Evolutionary conservation across 2,113 vertebrate species (phyloP), one percentile per base, ranked within the genome.

Genomic region (Donacobius atricapilla): DNA sequence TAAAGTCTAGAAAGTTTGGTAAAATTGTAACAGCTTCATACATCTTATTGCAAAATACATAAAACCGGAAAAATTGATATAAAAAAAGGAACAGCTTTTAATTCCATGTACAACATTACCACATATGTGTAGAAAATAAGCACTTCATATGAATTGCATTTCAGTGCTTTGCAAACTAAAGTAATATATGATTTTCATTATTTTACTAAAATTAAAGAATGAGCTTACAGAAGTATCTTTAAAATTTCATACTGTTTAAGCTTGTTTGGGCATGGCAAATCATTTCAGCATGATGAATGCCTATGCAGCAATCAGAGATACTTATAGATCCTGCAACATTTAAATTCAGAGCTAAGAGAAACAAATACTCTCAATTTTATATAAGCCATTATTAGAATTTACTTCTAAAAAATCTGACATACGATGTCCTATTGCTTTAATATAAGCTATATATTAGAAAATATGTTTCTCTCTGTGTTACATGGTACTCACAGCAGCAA

Each of bases 141-240:
- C 53, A 56, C 64, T 97, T 90, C 37, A 10, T 91, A 93, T 92
- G 94, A 97, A 94, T 96, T 97, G 97, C 89, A 95, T 94, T 97
- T 97, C 96, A 82, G 39, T 86, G 84, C 94, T 97, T 97, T 83
- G 92, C 91, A 95, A 97, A 95, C 93, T 80, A 77, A 86, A 95
- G 83, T 98, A 98, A 98, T 97, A 97, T 97, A 98, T 98, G 97
- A 7, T 97, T 98, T 98, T 98, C 97, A 98, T 98, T 98, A 98
- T 96, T 98, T 97, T 95, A 89, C 91, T 97, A 97, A 97, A 98
- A 98, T 95, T 97, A 98, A 97, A 95, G 82, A 97, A 97, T 83
- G 95, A 75, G 83, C 86, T 97, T 90, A 94, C 87, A 90, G 84
- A 93, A 90, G 24, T 91, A 93, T 97, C 97, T 98, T 98, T 98